Evolutionary conservation across 2,113 vertebrate species (phyloP).

Genomic region (Ginglymostoma cirratum): DNA sequence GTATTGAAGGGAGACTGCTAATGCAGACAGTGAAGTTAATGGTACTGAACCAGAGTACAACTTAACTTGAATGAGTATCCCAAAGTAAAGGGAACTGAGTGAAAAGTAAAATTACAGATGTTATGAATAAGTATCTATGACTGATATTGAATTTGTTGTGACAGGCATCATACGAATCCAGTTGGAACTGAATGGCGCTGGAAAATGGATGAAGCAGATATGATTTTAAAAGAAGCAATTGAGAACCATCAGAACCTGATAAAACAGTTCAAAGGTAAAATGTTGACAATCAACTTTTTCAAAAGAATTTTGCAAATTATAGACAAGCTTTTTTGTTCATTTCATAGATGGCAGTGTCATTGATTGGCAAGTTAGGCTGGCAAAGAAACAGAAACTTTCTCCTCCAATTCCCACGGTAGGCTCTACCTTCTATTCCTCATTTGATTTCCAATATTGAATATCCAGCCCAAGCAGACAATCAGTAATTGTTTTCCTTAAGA

Average conservation of each 20-base stretch:
- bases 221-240: constrained; percentile 76
- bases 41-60: neutral
- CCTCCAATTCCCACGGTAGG: neutral
- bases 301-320: neutral
- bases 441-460: neutral
- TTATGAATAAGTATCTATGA: neutral
- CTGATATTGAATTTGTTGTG: constrained; percentile 39
- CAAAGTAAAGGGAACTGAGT: neutral
- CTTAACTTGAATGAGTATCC: neutral
- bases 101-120: neutral
- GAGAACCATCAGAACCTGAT: constrained; percentile 87
- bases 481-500: neutral
- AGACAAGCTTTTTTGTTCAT: neutral
- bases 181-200: constrained; percentile 92
- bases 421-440: neutral
- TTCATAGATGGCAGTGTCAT: neutral
- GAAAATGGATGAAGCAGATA: constrained; percentile 88
- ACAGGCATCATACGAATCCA: constrained; percentile 88
- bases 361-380: neutral
- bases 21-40: neutral
- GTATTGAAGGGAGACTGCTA: neutral
- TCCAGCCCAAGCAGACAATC: neutral
- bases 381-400: neutral
- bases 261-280: constrained; percentile 82
- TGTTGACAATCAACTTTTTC: neutral